These are phyloP conservation scores for Drosophila lacteicornis DNA, from an alignment of 1,140 invertebrate genomes.

Conservation along the genomic window DNA sequence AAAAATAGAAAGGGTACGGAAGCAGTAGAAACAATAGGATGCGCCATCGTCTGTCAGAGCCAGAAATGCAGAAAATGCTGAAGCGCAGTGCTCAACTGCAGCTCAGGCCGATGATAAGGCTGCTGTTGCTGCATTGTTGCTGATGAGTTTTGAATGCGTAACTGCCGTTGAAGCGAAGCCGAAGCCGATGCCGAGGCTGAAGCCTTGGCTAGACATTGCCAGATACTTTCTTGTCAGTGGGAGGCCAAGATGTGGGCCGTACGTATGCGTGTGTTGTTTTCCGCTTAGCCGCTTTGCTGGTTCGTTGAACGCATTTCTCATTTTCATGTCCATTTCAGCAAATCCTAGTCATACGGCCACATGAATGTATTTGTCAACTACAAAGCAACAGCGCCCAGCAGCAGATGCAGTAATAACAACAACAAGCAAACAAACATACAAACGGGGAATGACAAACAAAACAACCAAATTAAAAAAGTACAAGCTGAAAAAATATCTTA, in stretches of 20 bases:
- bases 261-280: constrained; percentile 26
- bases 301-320: constrained; percentile 82
- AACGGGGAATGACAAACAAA: constrained; percentile 66
- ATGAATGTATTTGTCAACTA: constrained; percentile 77
- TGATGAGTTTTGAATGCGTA: constrained; percentile 77
- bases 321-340: constrained; percentile 79
- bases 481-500: constrained; percentile 77
- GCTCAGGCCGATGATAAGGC: constrained; percentile 32
- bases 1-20: constrained; percentile 9
- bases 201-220: constrained; percentile 28
- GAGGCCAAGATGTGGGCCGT: constrained; percentile 21
- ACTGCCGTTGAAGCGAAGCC: constrained; percentile 43
- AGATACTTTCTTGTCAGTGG: constrained; percentile 59
- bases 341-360: constrained; percentile 67
- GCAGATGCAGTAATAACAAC: constrained; percentile 33
- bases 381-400: constrained; percentile 51
- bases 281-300: constrained; percentile 68
- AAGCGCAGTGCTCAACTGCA: constrained; percentile 18
- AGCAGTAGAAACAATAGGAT: constrained; percentile 28
- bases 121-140: constrained; percentile 35
- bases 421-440: constrained; percentile 41
- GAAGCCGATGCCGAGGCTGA: constrained; percentile 9
- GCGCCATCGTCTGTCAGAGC: constrained; percentile 38
- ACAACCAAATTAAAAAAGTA: constrained; percentile 73
- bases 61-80: constrained; percentile 34